Base-by-base conservation (phyloP, 37 sponge, comb jelly and placozoan genomes). In the Ianthella basta region DNA sequence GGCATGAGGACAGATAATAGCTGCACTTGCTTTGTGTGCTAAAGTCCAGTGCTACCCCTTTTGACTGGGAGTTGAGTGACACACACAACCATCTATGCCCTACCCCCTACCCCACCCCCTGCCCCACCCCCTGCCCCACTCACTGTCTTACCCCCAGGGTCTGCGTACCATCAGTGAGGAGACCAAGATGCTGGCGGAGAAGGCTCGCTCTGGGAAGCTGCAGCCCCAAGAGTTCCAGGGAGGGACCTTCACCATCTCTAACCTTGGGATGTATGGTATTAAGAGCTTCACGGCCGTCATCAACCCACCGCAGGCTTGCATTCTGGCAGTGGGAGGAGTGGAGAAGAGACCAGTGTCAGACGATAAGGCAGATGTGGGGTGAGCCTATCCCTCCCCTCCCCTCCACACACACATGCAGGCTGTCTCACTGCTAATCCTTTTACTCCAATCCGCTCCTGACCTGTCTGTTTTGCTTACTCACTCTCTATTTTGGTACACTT, bases 191-290 rank as follows among this genome's bases (percentile, higher is more conserved):
- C 86, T 98, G 36, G 93, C 93, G 56, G 90, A 89, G 87, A 96
- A 88, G 75, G 99, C 99, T 0, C 64, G 91, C 53, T 60, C 23
- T 36, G 94, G 94, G 0, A 92, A 84, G 41, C 90, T 98, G 15
- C 79, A 92, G 75, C 99, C 99, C 0, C 84, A 89, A 24, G 99
- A 98, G 82, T 98, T 90, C 91, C 91, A 92, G 82, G 97, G 97
- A 57, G 97, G 97, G 8, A 97, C 97, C 34, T 97, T 97, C 89
- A 94, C 97, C 78, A 97, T 97, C 59, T 97, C 97, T 82, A 97
- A 97, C 83, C 89, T 97, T 30, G 97, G 97, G 30, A 97, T 97
- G 97, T 94, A 72, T 59, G 97, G 97, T 0, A 72, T 92, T 25
- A 86, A 85, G 65, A 90, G 85, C 55, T 97, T 97, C 85, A 67